phyloP scores from a whole-genome alignment of 1,140 invertebrate species.

The Cherax destructor region DNA sequence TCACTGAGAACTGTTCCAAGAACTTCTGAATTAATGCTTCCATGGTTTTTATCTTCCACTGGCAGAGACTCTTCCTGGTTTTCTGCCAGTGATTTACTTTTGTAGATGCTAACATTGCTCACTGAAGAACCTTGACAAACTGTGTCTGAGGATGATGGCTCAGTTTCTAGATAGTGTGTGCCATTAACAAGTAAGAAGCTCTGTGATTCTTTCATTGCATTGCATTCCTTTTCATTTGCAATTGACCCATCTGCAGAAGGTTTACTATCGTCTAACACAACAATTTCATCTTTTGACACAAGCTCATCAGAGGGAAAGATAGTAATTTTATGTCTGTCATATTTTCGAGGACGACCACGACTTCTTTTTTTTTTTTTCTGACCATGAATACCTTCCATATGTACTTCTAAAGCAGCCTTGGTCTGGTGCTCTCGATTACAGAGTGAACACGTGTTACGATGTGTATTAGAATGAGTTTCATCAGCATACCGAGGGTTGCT shows the following conservation, averaged over 20 bases:
- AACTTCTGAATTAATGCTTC: background rate
- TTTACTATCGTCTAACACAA: background rate
- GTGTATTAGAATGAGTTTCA: background rate
- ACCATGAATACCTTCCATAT: background rate
- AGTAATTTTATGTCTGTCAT: background rate
- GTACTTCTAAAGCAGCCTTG: background rate
- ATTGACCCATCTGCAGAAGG: background rate
- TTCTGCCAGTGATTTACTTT: background rate
- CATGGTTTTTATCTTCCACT: background rate
- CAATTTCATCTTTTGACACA: background rate
- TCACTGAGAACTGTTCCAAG: background rate
- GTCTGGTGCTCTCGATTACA: background rate
- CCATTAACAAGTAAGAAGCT: background rate
- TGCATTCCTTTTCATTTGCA: background rate
- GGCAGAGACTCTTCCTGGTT: background rate
- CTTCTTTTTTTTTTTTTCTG: background rate
- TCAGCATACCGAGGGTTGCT: conserved; percentile 3
- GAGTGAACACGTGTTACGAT: background rate
- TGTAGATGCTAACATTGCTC: background rate
- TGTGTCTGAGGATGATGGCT: background rate
- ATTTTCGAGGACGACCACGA: background rate
- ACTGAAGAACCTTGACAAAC: background rate
- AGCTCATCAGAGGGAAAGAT: background rate
- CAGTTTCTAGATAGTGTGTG: background rate
- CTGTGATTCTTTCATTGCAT: background rate